These are phyloP conservation scores for Polypterus senegalus DNA, from an alignment of 2,113 vertebrate species.

Conservation along the genomic window DNA sequence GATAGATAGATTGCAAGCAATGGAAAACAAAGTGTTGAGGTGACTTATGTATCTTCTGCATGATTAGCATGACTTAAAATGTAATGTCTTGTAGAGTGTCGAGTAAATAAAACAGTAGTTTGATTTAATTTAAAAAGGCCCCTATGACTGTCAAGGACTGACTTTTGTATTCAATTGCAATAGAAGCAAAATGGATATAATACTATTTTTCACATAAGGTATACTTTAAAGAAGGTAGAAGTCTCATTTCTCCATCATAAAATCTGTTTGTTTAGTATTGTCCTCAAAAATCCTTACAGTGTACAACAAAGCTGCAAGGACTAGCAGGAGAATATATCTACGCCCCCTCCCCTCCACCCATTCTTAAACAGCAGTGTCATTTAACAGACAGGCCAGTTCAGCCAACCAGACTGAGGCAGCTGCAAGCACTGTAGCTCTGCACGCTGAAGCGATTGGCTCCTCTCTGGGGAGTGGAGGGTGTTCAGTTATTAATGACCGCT, in stretches of 20 bases:
- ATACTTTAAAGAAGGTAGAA: constrained; percentile 17
- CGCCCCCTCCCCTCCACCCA: constrained; percentile 41
- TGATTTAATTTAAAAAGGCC: not conserved
- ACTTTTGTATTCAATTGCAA: too few relatives aligned
- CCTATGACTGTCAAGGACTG: too few relatives aligned
- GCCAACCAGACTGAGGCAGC: constrained; percentile 62
- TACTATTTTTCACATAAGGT: too few relatives aligned
- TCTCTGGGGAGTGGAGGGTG: constrained; percentile 54
- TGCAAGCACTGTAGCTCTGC: constrained; percentile 38
- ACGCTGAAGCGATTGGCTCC: constrained; percentile 54
- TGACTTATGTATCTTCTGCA: too few relatives aligned
- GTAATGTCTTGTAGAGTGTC: not conserved
- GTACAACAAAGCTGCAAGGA: constrained; percentile 28
- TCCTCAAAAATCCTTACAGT: constrained; percentile 38
- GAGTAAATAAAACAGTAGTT: not conserved
- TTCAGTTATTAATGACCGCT: constrained; percentile 67
- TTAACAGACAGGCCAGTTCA: constrained; percentile 40
- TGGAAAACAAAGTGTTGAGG: too few relatives aligned
- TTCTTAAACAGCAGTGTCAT: constrained; percentile 34
- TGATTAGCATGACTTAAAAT: not conserved
- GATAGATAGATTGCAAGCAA: too few relatives aligned
- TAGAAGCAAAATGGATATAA: too few relatives aligned
- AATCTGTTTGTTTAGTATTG: constrained; percentile 45
- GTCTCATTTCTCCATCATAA: constrained; percentile 39
- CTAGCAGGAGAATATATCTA: constrained; percentile 49